Evolutionary conservation across 2,888 invertebrate genomes (phyloP).

Genomic region (Philaethria dido): DNA sequence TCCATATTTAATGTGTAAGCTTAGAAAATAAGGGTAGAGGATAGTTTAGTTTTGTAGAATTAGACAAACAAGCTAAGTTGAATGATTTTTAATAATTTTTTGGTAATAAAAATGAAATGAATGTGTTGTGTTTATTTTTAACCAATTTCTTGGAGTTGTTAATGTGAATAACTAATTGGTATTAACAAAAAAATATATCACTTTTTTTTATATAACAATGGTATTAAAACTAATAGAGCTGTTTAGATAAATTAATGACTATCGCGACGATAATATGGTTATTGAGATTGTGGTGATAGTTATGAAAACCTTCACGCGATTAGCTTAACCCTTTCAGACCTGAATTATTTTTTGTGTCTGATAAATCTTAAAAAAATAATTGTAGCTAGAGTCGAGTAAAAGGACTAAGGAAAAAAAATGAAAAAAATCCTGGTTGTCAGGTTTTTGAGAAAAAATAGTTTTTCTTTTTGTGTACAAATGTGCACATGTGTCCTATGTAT

Average conservation of each 20-base stretch:
- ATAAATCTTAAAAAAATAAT: conserved; percentile 37
- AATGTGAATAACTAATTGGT: too few species aligned
- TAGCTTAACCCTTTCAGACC: conserved; percentile 18
- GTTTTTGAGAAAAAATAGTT: too few species aligned
- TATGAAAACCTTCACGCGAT: too few species aligned
- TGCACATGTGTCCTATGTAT: conserved; percentile 40
- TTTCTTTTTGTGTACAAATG: conserved; percentile 45
- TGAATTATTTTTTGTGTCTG: too few species aligned
- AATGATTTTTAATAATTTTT: conserved; percentile 83
- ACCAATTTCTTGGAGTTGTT: background rate
- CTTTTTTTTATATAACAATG: too few species aligned
- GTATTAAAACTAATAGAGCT: too few species aligned
- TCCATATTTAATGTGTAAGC: conserved; percentile 62
- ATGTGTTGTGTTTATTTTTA: conserved; percentile 37
- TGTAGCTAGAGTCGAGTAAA: conserved; percentile 31
- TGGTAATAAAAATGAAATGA: conserved; percentile 75
- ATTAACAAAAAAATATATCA: too few species aligned
- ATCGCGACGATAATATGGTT: too few species aligned
- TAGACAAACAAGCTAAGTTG: conserved; percentile 66
- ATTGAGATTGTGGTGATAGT: too few species aligned
- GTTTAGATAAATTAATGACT: too few species aligned
- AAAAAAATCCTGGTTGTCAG: too few species aligned
- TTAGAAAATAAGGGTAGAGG: conserved; percentile 59
- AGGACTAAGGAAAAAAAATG: conserved; percentile 36
- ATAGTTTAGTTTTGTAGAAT: conserved; percentile 58